Evolutionary conservation across 2,113 vertebrate species (phyloP).

Genomic region (Anguilla rostrata): DNA sequence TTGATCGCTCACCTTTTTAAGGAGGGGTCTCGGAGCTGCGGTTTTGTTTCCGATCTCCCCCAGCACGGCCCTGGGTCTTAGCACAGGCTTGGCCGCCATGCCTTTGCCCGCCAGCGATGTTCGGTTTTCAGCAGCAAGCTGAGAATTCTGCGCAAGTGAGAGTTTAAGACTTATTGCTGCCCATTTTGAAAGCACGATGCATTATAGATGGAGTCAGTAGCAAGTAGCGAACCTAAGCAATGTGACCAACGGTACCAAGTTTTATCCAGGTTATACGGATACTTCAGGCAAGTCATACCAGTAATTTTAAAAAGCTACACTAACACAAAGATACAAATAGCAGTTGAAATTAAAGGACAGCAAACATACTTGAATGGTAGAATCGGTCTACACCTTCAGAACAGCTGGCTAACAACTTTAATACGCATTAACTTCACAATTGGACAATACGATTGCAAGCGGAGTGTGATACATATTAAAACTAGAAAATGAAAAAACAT

Average conservation of each 20-base stretch:
- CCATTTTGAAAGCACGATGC: background rate
- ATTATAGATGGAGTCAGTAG: background rate
- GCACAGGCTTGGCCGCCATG: slow-evolving; percentile 32
- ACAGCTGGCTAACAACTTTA: background rate
- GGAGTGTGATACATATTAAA: background rate
- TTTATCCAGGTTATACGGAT: no score
- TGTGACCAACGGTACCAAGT: no score
- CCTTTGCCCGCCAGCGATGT: slow-evolving; percentile 57
- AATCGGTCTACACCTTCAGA: no score
- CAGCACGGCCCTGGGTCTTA: slow-evolving; percentile 66
- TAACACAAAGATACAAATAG: no score
- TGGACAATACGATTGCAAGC: background rate
- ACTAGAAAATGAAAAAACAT: background rate
- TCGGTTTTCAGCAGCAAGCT: slow-evolving; percentile 69
- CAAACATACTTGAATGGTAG: no score
- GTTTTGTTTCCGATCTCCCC: slow-evolving; percentile 73
- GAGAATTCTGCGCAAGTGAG: slow-evolving; percentile 55
- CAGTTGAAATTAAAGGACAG: no score
- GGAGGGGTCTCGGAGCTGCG: background rate
- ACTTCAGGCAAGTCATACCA: no score
- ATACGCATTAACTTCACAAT: background rate
- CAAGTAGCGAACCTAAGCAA: background rate
- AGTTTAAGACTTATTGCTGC: background rate
- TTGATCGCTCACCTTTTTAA: slow-evolving; percentile 58
- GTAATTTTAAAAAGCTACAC: no score